Percentiles rank a stretch among this genome's conserved stretches.
Conservation (phyloP, 2,113 vertebrate genomes). For the Channa argus region DNA sequence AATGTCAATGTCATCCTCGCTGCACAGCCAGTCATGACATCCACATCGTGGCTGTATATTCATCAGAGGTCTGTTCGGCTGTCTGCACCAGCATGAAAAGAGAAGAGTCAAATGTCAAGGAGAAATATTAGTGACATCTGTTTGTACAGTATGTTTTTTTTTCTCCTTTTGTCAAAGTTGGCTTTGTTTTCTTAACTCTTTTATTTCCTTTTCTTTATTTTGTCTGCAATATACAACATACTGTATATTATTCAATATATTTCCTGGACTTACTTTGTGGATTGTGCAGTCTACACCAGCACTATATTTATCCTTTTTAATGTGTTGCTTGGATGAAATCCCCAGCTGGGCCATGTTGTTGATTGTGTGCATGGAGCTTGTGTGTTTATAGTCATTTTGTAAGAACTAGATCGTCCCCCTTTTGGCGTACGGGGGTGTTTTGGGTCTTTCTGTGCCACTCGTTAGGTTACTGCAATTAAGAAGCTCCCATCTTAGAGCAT, state of each 20-base stretch:
- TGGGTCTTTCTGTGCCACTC: constrained; percentile 22
- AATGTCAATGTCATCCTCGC: background rate
- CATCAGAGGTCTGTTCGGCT: background rate
- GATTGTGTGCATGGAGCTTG: background rate
- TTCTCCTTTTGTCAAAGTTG: too few relatives aligned
- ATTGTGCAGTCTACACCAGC: too few relatives aligned
- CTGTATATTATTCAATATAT: too few relatives aligned
- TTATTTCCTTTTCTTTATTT: too few relatives aligned
- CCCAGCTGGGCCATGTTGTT: background rate
- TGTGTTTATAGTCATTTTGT: background rate
- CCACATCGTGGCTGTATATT: background rate
- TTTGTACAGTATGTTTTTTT: too few relatives aligned
- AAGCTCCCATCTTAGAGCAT: background rate
- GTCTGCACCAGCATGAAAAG: background rate
- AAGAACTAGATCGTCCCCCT: background rate
- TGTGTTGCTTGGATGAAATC: background rate
- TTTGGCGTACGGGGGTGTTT: background rate
- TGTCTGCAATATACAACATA: too few relatives aligned
- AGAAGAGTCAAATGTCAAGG: background rate
- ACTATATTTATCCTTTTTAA: too few relatives aligned
- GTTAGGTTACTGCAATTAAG: background rate
- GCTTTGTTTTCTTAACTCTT: too few relatives aligned
- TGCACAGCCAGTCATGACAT: background rate
- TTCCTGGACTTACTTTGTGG: too few relatives aligned
- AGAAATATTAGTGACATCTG: background rate